Percentiles rank a stretch among this genome's conserved stretches.
Conservation (phyloP, 2,797 vertebrate species). For the Micromesistius poutassou region DNA sequence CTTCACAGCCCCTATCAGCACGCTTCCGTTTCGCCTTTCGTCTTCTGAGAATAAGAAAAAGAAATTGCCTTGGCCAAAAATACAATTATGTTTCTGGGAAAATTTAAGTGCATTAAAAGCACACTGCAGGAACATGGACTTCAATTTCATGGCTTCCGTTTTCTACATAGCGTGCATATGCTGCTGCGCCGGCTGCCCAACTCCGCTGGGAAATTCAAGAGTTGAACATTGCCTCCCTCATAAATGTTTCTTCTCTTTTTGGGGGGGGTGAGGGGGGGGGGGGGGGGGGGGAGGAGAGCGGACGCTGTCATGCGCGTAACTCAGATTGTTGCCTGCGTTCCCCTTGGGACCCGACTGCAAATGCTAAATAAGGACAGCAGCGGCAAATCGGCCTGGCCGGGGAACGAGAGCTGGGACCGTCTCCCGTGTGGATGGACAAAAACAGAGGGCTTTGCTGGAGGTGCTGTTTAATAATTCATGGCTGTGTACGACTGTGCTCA, state of each 20-base stretch:
- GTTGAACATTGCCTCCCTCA: slow-evolving; percentile 42
- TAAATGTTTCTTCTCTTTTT: slow-evolving; percentile 19
- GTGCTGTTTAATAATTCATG: slow-evolving; percentile 72
- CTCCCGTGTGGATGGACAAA: slow-evolving; percentile 57
- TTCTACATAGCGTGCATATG: slow-evolving; percentile 22
- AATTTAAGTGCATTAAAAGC: slow-evolving; percentile 37
- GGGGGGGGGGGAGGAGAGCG: slow-evolving; percentile 8
- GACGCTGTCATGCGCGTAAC: slow-evolving; percentile 33
- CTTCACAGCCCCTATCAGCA: slow-evolving; percentile 16
- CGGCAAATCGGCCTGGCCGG: slow-evolving; percentile 41
- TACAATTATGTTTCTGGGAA: slow-evolving; percentile 10
- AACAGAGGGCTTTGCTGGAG: slow-evolving; percentile 59
- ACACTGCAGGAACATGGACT: slow-evolving; percentile 26
- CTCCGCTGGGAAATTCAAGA: slow-evolving; percentile 49
- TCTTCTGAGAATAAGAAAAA: slow-evolving; percentile 26
- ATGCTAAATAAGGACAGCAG: slow-evolving; percentile 64
- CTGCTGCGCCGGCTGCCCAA: slow-evolving; percentile 18
- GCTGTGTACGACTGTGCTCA: slow-evolving; percentile 53
- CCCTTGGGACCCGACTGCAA: slow-evolving; percentile 40
- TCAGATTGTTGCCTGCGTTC: slow-evolving; percentile 35
- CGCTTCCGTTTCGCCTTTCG: neutral
- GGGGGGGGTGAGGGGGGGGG: neutral
- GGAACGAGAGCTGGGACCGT: slow-evolving; percentile 43
- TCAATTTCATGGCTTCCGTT: slow-evolving; percentile 29
- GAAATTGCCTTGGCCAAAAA: slow-evolving; percentile 22